Conservation (phyloP, 2,888 invertebrate genomes). For the Caenorhabditis becei region DNA sequence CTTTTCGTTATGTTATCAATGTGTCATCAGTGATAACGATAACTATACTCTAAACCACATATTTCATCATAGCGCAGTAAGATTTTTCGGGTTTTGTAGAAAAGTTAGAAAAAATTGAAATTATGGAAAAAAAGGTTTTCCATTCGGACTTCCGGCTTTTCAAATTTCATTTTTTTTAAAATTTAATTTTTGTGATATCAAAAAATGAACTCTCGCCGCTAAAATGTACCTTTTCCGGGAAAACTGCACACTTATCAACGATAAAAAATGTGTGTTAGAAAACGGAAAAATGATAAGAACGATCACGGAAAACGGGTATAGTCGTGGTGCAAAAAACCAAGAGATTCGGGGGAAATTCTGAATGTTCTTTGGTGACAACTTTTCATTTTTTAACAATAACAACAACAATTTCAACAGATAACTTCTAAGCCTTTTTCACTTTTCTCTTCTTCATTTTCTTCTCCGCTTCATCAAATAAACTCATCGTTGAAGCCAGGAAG, state of each 20-base stretch:
- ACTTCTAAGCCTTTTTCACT: not conserved
- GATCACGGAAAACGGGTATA: not conserved
- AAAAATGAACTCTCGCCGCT: not conserved
- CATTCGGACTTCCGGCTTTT: not conserved
- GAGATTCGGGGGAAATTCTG: not conserved
- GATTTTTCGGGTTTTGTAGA: not conserved
- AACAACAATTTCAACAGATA: constrained; percentile 5
- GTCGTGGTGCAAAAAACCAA: constrained; percentile 6
- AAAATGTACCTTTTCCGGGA: constrained; percentile 18
- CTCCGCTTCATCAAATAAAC: constrained; percentile 7
- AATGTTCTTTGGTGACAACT: too few relatives aligned
- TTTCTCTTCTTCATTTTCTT: constrained; percentile 11
- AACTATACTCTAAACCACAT: constrained; percentile 12
- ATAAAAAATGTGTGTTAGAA: not conserved
- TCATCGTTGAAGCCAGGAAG: constrained; percentile 26
- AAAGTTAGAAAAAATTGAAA: not conserved
- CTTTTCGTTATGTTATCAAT: not conserved
- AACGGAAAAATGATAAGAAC: not conserved
- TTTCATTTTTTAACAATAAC: too few relatives aligned
- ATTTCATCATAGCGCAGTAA: not conserved
- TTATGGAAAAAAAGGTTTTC: not conserved
- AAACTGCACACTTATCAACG: constrained; percentile 5
- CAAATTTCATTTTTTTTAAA: not conserved
- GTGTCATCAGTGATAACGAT: constrained; percentile 3
- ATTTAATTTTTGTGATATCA: too few relatives aligned